phyloP scores from a whole-genome alignment of 2,113 vertebrate genomes.

The Ceyx melanurus region DNA sequence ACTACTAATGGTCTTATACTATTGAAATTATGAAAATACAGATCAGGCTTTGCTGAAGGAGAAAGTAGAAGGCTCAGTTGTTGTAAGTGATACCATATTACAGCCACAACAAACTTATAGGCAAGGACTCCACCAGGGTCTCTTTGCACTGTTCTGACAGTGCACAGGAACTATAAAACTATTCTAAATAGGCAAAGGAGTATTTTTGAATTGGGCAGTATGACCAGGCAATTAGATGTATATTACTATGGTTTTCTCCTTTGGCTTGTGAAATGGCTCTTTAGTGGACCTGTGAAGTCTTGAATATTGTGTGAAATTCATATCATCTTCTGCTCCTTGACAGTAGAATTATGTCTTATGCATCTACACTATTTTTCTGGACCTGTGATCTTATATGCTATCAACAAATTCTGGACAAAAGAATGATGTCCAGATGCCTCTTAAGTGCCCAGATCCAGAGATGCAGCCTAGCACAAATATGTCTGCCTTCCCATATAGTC shows the following conservation, averaged over 20 bases:
- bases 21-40: background rate
- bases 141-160: background rate
- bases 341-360: background rate
- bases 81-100: background rate
- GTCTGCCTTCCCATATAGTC: background rate
- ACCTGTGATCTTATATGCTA: background rate
- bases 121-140: background rate
- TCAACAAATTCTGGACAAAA: background rate
- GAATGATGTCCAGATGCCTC: background rate
- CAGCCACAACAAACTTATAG: background rate
- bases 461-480: background rate
- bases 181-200: background rate
- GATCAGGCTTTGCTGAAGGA: background rate
- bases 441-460: background rate
- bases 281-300: rapidly evolving
- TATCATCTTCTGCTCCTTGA: background rate
- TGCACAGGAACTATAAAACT: background rate
- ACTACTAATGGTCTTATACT: background rate
- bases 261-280: background rate
- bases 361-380: background rate
- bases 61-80: background rate
- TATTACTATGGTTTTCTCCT: background rate
- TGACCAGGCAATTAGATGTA: background rate
- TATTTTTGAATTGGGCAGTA: background rate
- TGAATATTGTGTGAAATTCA: background rate